Conservation (phyloP, 2,888 invertebrate species). For the Chalcosyrphus nemorum region DNA sequence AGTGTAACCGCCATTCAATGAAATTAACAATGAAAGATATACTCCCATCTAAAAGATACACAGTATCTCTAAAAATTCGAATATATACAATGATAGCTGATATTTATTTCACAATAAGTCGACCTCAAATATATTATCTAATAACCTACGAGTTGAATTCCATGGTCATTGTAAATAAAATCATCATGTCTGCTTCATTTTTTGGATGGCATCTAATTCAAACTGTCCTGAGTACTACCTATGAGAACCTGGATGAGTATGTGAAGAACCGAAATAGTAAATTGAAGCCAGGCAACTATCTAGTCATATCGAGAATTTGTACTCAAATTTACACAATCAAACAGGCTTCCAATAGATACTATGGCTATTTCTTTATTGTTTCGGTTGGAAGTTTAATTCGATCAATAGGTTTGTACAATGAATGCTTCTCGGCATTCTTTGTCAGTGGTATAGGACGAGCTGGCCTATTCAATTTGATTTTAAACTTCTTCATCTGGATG, state of each 20-base stretch:
- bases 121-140: not conserved
- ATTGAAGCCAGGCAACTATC: not conserved
- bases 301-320: not conserved
- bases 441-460: not conserved
- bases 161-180: not conserved
- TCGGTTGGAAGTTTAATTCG: not conserved
- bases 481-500: not conserved
- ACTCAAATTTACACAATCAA: not conserved
- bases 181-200: not conserved
- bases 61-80: not conserved
- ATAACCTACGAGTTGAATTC: not conserved
- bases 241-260: not conserved
- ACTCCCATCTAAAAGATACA: not conserved
- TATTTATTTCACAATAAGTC: not conserved
- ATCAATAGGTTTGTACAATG: not conserved
- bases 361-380: not conserved
- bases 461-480: not conserved
- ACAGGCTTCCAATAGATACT: not conserved
- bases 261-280: not conserved
- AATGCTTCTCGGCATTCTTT: not conserved
- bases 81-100: not conserved
- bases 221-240: not conserved
- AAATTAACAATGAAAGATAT: not conserved
- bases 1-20: not conserved
- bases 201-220: not conserved